Percentiles rank a stretch among this genome's conserved stretches.
Conservation (phyloP, 2,888 invertebrate genomes). For the Calephelis perditalis region DNA sequence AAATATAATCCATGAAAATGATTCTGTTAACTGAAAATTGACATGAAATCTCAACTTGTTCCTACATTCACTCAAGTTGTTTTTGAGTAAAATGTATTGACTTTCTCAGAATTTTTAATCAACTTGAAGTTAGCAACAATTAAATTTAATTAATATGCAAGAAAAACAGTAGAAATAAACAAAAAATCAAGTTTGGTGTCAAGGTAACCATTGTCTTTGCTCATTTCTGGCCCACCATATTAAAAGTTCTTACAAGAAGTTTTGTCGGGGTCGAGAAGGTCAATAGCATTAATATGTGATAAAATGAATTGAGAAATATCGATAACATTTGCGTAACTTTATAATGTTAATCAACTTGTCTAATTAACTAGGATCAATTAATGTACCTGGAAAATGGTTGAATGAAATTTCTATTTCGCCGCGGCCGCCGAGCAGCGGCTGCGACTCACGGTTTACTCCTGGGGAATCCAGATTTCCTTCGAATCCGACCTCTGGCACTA, state of each 20-base stretch:
- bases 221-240: not conserved
- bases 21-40: slow-evolving; percentile 61
- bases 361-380: slow-evolving; percentile 1
- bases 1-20: slow-evolving; percentile 31
- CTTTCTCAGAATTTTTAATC: slow-evolving; percentile 39
- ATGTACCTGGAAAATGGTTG: slow-evolving; percentile 91
- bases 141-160: slow-evolving; percentile 34
- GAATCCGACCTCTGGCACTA: slow-evolving; percentile 90
- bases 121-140: slow-evolving; percentile 51
- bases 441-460: slow-evolving; percentile 92
- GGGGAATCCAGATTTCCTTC: slow-evolving; percentile 91
- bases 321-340: slow-evolving; percentile 4
- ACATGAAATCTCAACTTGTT: slow-evolving; percentile 39
- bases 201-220: slow-evolving; percentile 38
- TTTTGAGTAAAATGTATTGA: slow-evolving; percentile 28
- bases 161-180: slow-evolving; percentile 14
- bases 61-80: slow-evolving; percentile 55
- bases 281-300: slow-evolving; percentile 3
- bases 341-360: not conserved
- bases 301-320: not conserved
- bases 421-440: slow-evolving; percentile 93
- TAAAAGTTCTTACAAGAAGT: not conserved
- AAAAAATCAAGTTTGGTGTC: slow-evolving; percentile 28
- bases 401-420: slow-evolving; percentile 85
- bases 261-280: not conserved